phyloP scores from a whole-genome alignment of 64 coral and sea anemone species.

The Pocillopora verrucosa region DNA sequence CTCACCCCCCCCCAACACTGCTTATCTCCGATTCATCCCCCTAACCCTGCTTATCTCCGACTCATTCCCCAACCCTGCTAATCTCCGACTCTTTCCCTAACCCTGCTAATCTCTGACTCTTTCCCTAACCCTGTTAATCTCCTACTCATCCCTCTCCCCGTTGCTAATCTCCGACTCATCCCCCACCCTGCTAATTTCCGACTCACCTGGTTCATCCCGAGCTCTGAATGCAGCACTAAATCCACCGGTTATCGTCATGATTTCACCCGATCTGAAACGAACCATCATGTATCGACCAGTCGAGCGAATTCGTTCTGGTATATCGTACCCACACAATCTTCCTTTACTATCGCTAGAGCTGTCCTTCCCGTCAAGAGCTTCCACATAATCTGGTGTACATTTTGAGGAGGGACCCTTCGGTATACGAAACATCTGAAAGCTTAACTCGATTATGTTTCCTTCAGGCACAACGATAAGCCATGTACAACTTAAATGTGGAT shows the following conservation, averaged over 20 bases:
- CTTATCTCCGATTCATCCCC: too few species aligned
- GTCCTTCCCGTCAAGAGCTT: not conserved
- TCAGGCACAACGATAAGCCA: not conserved
- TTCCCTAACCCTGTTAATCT: not conserved
- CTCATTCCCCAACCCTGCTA: too few species aligned
- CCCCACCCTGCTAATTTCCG: not conserved
- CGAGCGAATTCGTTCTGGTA: not conserved
- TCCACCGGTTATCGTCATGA: not conserved
- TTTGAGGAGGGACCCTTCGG: not conserved
- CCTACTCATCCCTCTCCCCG: not conserved
- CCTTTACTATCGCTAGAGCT: not conserved
- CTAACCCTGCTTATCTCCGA: too few species aligned
- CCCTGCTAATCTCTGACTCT: too few species aligned
- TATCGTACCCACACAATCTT: not conserved
- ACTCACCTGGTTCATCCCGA: not conserved
- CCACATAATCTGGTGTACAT: slow-evolving; percentile 1
- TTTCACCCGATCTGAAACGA: not conserved
- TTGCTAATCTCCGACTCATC: too few species aligned
- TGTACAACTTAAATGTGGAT: not conserved
- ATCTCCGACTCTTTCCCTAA: too few species aligned
- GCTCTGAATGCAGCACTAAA: not conserved
- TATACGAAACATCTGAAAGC: not conserved
- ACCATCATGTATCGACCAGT: not conserved
- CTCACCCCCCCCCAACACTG: too few species aligned
- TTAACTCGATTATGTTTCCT: not conserved